phyloP scores from a whole-genome alignment of 2,113 vertebrate genomes.

The Recurvirostra avosetta region DNA sequence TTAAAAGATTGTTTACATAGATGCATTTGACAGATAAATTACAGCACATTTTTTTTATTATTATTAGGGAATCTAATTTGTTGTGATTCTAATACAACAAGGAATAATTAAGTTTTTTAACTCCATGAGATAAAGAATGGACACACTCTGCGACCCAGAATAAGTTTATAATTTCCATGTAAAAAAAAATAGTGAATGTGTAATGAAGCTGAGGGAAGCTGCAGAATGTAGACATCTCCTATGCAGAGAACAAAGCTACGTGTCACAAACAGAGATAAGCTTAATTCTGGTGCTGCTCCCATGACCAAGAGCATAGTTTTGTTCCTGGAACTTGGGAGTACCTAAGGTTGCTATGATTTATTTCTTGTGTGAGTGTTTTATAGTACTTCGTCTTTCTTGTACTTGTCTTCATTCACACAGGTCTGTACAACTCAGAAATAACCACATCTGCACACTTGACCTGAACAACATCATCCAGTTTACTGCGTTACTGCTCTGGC shows the following conservation, averaged over 20 bases:
- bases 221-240: neutral
- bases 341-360: neutral
- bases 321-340: neutral
- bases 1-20: neutral
- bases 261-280: neutral
- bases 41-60: neutral
- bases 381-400: neutral
- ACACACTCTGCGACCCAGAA: neutral
- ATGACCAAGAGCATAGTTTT: accelerated
- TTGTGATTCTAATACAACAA: neutral
- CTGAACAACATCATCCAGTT: neutral
- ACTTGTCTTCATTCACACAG: neutral
- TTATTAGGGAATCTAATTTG: neutral
- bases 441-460: accelerated
- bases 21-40: neutral
- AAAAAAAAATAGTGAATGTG: neutral
- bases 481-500: neutral
- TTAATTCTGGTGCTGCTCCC: neutral
- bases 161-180: neutral
- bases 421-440: neutral
- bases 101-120: neutral
- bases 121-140: neutral
- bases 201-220: neutral
- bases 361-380: neutral
- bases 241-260: neutral